Percentiles rank a stretch among this genome's conserved stretches.
Conservation (phyloP, 2,113 vertebrate genomes). For the Elaphurus davidianus region DNA sequence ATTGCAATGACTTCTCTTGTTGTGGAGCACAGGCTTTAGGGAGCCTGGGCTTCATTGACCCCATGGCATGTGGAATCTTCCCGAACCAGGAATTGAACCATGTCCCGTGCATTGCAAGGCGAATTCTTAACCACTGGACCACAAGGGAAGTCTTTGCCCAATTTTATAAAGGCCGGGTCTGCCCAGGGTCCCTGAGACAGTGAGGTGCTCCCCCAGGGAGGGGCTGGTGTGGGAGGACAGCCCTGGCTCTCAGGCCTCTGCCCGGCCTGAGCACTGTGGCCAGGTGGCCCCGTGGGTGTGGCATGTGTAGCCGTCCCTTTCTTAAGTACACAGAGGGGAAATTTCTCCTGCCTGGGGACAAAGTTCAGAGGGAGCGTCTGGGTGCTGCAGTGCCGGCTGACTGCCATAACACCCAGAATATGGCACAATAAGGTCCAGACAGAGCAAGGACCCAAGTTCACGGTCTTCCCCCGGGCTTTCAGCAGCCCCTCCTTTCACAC, state of each 20-base stretch:
- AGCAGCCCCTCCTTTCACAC: neutral
- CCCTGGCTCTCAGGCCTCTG: neutral
- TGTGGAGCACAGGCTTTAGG: neutral
- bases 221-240: neutral
- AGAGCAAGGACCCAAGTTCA: neutral
- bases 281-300: neutral
- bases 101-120: neutral
- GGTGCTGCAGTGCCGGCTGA: neutral
- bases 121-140: neutral
- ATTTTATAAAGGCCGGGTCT: neutral
- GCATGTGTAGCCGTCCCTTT: neutral
- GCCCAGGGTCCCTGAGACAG: neutral
- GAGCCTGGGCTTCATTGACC: neutral
- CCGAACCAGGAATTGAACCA: fast-evolving
- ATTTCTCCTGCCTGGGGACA: neutral
- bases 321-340: slow-evolving; percentile 14
- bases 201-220: neutral
- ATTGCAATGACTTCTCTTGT: neutral
- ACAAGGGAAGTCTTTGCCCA: neutral
- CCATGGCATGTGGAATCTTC: neutral
- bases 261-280: neutral
- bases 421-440: neutral
- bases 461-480: neutral
- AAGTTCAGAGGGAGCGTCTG: slow-evolving; percentile 22
- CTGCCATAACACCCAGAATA: neutral